Evolutionary conservation across 2,113 vertebrate species (phyloP).

Genomic region (Formicarius rufipectus): DNA sequence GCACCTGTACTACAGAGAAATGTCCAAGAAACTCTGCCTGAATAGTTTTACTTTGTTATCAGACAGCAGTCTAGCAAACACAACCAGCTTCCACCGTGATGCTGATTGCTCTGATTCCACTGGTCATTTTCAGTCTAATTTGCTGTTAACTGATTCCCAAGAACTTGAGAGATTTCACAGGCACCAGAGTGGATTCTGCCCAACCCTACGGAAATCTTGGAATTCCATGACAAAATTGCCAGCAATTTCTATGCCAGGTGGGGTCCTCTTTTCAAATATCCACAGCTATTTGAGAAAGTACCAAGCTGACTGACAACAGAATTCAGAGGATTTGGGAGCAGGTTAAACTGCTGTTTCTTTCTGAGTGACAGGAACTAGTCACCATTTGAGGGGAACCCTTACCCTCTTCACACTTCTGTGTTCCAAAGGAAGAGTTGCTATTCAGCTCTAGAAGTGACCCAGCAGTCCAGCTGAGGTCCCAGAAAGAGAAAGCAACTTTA

Average conservation of each 20-base stretch:
- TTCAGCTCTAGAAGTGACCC: not conserved
- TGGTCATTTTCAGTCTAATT: constrained; percentile 18
- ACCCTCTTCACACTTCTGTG: not conserved
- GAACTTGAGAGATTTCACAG: not conserved
- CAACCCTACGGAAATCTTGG: not conserved
- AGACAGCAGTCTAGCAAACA: constrained; percentile 40
- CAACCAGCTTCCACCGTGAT: constrained; percentile 28
- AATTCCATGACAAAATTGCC: not conserved
- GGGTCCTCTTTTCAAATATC: not conserved
- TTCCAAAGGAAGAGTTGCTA: not conserved
- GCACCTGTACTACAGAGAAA: constrained; percentile 58
- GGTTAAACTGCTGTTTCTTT: not conserved
- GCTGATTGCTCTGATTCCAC: not conserved
- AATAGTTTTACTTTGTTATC: constrained; percentile 36
- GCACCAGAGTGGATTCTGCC: not conserved
- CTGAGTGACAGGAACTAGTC: not conserved
- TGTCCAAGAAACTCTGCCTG: constrained; percentile 36
- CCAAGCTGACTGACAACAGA: not conserved
- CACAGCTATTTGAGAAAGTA: not conserved
- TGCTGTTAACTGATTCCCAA: not conserved
- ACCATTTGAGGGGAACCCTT: not conserved
- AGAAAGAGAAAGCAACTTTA: not conserved
- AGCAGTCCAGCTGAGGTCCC: not conserved
- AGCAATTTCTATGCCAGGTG: not conserved
- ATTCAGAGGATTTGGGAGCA: not conserved